Conservation (phyloP, 2,797 vertebrate genomes). For the Nannoperca obscura region DNA sequence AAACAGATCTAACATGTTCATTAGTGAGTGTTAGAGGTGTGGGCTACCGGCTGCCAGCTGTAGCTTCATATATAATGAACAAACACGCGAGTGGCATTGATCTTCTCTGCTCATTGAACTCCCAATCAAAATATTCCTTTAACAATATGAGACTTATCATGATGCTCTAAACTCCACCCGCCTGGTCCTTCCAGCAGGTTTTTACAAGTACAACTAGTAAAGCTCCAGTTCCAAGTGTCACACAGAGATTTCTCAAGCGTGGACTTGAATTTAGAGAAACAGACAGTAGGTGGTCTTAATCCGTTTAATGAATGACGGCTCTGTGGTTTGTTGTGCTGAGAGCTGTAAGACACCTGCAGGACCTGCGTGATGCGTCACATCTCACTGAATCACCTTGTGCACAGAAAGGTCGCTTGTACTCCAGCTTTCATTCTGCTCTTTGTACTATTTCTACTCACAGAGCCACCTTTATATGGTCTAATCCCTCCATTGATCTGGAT, state of each 20-base stretch:
- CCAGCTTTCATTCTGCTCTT: slow-evolving; percentile 28
- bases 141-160: neutral
- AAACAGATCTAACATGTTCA: too few relatives aligned
- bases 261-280: neutral
- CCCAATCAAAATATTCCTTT: too few relatives aligned
- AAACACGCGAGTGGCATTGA: neutral
- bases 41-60: neutral
- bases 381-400: slow-evolving; percentile 8
- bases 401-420: slow-evolving; percentile 32
- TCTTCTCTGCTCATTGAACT: neutral
- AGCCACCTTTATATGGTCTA: slow-evolving; percentile 40
- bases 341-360: neutral
- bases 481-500: slow-evolving; percentile 58
- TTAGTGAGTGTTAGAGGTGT: too few relatives aligned
- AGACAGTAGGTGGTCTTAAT: neutral
- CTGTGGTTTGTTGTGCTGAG: neutral
- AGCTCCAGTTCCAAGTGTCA: neutral
- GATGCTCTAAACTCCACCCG: neutral
- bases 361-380: neutral
- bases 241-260: neutral
- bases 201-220: neutral
- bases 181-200: neutral
- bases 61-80: neutral
- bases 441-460: slow-evolving; percentile 11
- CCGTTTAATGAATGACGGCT: neutral